Conservation (phyloP, 2,113 vertebrate genomes). For the Pelvicachromis taeniatus region DNA sequence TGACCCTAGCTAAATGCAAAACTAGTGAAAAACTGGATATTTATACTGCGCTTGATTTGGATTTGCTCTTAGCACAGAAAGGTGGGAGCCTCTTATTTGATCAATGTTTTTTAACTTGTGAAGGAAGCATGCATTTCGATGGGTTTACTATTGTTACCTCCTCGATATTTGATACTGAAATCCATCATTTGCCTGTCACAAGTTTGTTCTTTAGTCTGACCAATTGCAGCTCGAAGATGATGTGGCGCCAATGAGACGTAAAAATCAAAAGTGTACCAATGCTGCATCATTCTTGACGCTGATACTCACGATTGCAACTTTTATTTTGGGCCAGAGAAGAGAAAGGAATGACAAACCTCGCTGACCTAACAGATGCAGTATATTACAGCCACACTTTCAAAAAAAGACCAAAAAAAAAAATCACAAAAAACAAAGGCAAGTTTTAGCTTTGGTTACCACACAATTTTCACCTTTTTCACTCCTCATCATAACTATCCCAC, state of each 20-base stretch:
- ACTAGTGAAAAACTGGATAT: neutral
- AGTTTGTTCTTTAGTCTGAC: neutral
- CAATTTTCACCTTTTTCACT: accelerated
- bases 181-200: neutral
- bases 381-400: neutral
- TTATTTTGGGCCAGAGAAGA: neutral
- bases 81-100: neutral
- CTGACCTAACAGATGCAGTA: neutral
- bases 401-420: neutral
- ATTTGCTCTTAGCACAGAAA: neutral
- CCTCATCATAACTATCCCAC: neutral
- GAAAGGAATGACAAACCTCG: neutral
- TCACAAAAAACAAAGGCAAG: neutral
- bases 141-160: neutral
- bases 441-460: neutral
- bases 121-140: accelerated
- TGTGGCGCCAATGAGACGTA: neutral
- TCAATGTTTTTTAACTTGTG: neutral
- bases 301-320: neutral
- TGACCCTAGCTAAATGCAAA: neutral
- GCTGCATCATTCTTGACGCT: neutral
- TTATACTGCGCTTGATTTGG: neutral
- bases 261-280: neutral
- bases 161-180: neutral
- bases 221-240: neutral